Evolutionary conservation across 2,797 vertebrate genomes (phyloP).

Genomic region (Mastacembelus armatus): DNA sequence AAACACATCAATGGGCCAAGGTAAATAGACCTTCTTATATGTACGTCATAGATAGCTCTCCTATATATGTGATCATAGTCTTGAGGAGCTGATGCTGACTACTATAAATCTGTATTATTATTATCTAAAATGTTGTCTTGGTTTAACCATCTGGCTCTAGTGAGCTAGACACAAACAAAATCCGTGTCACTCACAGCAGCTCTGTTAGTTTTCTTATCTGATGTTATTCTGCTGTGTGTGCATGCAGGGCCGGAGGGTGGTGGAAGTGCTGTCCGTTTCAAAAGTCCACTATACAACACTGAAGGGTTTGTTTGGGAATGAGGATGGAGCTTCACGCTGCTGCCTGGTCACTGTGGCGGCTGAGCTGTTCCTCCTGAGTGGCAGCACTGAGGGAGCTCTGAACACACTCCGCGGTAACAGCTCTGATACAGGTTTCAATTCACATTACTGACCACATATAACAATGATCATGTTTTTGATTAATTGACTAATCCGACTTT

Average conservation of each 20-base stretch:
- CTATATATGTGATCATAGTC: background rate
- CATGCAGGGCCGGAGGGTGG: conserved; percentile 87
- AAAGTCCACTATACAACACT: conserved; percentile 87
- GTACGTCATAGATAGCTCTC: background rate
- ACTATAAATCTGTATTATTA: too few relatives aligned
- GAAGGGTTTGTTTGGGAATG: conserved; percentile 88
- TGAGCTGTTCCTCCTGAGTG: conserved; percentile 90
- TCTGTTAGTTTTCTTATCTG: too few relatives aligned
- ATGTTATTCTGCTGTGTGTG: background rate
- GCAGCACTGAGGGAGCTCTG: conserved; percentile 87
- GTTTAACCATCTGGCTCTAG: too few relatives aligned
- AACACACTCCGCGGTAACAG: conserved; percentile 88
- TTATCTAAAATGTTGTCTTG: too few relatives aligned
- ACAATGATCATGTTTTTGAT: too few relatives aligned
- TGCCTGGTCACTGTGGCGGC: conserved; percentile 89
- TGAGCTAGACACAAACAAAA: too few relatives aligned
- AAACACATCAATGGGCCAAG: conserved; percentile 90
- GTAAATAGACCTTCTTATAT: conserved; percentile 70
- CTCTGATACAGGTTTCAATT: background rate
- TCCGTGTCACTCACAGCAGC: too few relatives aligned
- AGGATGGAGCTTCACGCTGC: conserved; percentile 86
- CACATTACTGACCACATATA: too few relatives aligned
- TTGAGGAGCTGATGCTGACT: too few relatives aligned
- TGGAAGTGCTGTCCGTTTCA: conserved; percentile 84
- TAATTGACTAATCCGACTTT: too few relatives aligned